A percentile compares a stretch with the other conserved stretches of the same genome.
Evolutionary conservation across 1,140 invertebrate genomes (phyloP).

Genomic region (Lepidostoma basale): DNA sequence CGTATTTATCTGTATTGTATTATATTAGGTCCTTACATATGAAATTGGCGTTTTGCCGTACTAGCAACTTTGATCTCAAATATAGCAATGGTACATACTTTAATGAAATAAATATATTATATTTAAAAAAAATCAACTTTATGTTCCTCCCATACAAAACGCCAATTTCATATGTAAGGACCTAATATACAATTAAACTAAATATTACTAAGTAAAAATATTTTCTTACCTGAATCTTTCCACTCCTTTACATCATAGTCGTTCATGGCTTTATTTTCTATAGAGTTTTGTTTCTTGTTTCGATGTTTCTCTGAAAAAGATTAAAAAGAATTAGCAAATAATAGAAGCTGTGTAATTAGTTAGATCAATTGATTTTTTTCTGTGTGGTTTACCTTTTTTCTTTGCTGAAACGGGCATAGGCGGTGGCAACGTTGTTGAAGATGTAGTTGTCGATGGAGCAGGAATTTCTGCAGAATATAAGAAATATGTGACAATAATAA

Average conservation of each 20-base stretch:
- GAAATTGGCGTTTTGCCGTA: too few relatives aligned
- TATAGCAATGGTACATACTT: too few relatives aligned
- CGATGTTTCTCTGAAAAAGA: slow-evolving; percentile 27
- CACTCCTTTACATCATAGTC: slow-evolving; percentile 34
- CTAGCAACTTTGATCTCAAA: too few relatives aligned
- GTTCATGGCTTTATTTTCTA: neutral
- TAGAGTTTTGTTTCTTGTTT: slow-evolving; percentile 25
- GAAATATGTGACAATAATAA: too few relatives aligned
- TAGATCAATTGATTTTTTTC: neutral
- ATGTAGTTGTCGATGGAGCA: slow-evolving; percentile 28
- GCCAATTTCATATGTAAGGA: too few relatives aligned
- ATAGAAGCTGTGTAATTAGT: neutral
- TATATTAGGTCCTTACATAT: too few relatives aligned
- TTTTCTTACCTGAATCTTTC: slow-evolving; percentile 36
- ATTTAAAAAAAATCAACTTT: too few relatives aligned
- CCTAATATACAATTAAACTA: too few relatives aligned
- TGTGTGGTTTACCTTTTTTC: slow-evolving; percentile 30
- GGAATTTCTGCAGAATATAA: slow-evolving; percentile 33
- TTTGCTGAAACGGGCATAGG: slow-evolving; percentile 35
- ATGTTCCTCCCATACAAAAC: too few relatives aligned
- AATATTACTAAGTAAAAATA: too few relatives aligned
- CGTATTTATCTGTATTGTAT: too few relatives aligned
- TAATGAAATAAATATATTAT: too few relatives aligned
- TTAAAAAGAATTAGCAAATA: neutral
- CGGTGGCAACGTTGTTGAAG: slow-evolving; percentile 25